Evolutionary conservation across 2,797 vertebrate genomes (phyloP), one percentile per base, ranked within the genome.

Genomic region (Scomberomorus guttatus): DNA sequence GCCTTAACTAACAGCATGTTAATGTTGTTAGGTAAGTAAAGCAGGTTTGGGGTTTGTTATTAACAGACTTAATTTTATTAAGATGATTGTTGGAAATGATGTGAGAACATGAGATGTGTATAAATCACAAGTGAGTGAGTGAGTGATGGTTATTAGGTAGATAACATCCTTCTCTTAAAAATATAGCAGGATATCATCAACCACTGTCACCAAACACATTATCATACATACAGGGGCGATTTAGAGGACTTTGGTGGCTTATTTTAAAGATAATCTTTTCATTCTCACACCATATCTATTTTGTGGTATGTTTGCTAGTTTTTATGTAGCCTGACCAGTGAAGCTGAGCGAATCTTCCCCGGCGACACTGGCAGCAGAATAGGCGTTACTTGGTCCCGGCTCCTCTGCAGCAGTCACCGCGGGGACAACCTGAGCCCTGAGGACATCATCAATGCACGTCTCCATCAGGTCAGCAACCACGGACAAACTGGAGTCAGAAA

Each of bases 391-490:
- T 18, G 88, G 72, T 17, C 87, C 90, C 2, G 89, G 72, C 29
- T 96, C 95, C 61, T 96, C 96, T 7, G 86, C 44, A 9, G 87
- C 59, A 0, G 90, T 85, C 82, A 82, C 89, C 9, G 92, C 70
- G 74, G 92, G 78, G 85, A 89, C 83, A 2, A 87, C 89, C 2
- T 95, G 83, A 82, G 27, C 61, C 71, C 82, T 87, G 54, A 92
- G 25, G 17, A 95, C 81, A 59, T 96, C 96, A 64, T 96, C 97
- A 18, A 95, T 81, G 74, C 95, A 94, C 1, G 95, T 96, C 93
- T 98, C 97, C 92, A 96, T 89, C 87, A 97, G 89, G 62, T 97
- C 96, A 75, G 92, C 90, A 78, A 89, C 92, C 56, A 93, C 67
- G 48, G 96, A 93, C 46, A 95, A 20, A 69, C 98, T 99, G 93